Conservation (phyloP, 2,797 vertebrate genomes). For the Aythya fuligula region DNA sequence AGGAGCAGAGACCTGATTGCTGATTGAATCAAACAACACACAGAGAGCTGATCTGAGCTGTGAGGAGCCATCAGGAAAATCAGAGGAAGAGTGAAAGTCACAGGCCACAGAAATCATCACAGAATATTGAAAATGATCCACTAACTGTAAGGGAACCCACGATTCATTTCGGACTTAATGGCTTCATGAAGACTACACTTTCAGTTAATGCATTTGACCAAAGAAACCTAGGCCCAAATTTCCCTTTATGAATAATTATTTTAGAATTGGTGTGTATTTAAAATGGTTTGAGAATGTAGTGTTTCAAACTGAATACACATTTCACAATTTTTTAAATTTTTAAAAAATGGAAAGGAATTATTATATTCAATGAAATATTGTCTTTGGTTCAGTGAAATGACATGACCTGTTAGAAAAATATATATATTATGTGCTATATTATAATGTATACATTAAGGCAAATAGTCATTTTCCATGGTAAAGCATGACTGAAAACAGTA, state of each 20-base stretch:
- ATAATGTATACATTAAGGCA: background rate
- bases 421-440: background rate
- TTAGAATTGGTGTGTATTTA: background rate
- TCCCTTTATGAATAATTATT: background rate
- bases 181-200: background rate
- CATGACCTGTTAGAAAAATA: background rate
- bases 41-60: background rate
- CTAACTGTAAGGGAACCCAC: background rate
- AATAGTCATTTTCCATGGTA: background rate
- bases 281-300: background rate
- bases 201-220: background rate
- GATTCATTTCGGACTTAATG: background rate
- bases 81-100: background rate
- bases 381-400: background rate
- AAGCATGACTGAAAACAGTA: conserved; percentile 10
- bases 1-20: background rate
- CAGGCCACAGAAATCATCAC: background rate
- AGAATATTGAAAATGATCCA: background rate
- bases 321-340: background rate
- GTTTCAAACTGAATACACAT: background rate
- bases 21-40: background rate
- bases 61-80: background rate
- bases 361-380: background rate
- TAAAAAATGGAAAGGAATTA: background rate
- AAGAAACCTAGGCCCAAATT: background rate